These are phyloP conservation scores for Oceanodroma tethys DNA, from an alignment of 2,113 vertebrate genomes.

Conservation along the genomic window DNA sequence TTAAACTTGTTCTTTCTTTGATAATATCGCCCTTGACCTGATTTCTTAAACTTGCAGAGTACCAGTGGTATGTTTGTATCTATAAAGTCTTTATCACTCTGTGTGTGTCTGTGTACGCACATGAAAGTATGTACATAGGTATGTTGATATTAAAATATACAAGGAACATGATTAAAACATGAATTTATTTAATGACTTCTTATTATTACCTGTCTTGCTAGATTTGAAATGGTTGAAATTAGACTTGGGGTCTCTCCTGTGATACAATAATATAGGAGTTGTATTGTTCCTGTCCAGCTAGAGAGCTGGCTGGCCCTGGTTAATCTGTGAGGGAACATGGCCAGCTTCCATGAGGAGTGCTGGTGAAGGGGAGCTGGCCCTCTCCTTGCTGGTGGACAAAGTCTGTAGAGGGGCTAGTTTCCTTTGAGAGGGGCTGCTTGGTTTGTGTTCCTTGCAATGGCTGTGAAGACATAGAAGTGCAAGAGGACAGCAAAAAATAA, in stretches of 20 bases:
- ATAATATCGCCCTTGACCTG: neutral
- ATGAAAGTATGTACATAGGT: neutral
- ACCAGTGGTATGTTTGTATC: neutral
- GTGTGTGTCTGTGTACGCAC: neutral
- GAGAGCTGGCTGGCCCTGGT: neutral
- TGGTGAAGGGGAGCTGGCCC: neutral
- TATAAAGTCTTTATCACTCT: neutral
- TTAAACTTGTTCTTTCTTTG: conserved; percentile 3
- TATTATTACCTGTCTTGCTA: neutral
- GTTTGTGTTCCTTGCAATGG: neutral
- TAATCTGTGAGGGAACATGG: neutral
- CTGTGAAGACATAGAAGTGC: neutral
- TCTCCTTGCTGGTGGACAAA: neutral
- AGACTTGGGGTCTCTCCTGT: neutral
- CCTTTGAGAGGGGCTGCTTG: neutral
- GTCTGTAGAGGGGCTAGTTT: neutral
- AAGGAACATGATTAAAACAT: neutral
- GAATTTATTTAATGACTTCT: neutral
- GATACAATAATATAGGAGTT: neutral
- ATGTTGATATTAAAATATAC: neutral
- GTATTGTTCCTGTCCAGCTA: neutral
- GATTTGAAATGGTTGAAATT: neutral
- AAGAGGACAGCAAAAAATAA: neutral
- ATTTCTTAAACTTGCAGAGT: neutral
- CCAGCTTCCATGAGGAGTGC: neutral